A percentile compares a stretch with the other conserved stretches of the same genome.
phyloP scores from a whole-genome alignment of 2,888 invertebrate genomes.

The Boloria selene region DNA sequence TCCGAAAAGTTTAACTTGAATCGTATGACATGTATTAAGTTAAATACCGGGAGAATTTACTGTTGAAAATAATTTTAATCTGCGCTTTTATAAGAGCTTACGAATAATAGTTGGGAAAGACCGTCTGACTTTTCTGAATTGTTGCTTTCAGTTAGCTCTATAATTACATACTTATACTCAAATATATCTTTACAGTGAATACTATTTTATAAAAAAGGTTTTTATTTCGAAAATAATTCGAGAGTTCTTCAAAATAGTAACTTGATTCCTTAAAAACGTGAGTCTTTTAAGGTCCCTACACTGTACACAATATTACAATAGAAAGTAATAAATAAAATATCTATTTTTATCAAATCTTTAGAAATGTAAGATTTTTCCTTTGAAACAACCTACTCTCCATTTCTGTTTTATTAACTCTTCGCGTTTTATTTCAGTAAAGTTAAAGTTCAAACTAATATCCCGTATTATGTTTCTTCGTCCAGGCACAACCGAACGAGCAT shows the following conservation, averaged over 20 bases:
- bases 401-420: not conserved
- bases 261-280: no score
- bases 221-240: no score
- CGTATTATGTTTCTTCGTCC: constrained; percentile 40
- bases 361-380: no score
- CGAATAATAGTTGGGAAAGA: not conserved
- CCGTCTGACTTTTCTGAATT: not conserved
- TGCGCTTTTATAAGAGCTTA: not conserved
- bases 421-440: not conserved
- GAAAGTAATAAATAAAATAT: no score
- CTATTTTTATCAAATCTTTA: no score
- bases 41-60: not conserved
- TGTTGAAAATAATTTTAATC: constrained; percentile 9
- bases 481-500: constrained; percentile 97
- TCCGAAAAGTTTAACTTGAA: constrained; percentile 15
- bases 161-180: not conserved
- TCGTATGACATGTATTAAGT: not conserved
- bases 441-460: not conserved
- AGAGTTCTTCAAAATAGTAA: no score
- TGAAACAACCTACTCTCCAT: no score
- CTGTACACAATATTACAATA: no score
- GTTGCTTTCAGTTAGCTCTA: not conserved
- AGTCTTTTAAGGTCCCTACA: no score
- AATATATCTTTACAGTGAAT: no score
- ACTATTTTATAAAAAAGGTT: no score